Evolutionary conservation across 2,888 invertebrate species (phyloP).

Genomic region (Sylvicola fuscatus): DNA sequence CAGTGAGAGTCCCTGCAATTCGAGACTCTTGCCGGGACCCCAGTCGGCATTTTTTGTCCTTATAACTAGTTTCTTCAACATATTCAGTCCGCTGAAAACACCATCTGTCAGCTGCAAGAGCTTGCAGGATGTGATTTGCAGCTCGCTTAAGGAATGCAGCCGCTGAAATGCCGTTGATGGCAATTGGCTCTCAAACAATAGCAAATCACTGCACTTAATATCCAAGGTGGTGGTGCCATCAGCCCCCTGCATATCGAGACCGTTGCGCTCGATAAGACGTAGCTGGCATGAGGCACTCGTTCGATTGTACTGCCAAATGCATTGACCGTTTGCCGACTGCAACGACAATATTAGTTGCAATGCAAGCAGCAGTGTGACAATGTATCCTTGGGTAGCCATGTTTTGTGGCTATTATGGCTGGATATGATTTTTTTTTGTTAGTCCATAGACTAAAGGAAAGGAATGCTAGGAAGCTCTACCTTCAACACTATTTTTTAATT

Average conservation of each 20-base stretch:
- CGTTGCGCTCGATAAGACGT: constrained; percentile 46
- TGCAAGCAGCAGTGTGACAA: neutral
- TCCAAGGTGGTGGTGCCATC: constrained; percentile 53
- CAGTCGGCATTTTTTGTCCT: constrained; percentile 65
- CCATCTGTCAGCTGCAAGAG: constrained; percentile 52
- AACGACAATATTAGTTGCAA: constrained; percentile 12
- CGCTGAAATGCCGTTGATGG: constrained; percentile 49
- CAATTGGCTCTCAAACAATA: constrained; percentile 59
- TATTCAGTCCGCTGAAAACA: constrained; percentile 59
- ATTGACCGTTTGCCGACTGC: constrained; percentile 27
- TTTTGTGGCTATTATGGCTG: too few relatives aligned
- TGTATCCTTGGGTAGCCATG: neutral
- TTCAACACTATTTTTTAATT: too few relatives aligned
- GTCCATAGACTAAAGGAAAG: too few relatives aligned
- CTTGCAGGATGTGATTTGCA: constrained; percentile 61
- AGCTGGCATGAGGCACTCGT: constrained; percentile 43
- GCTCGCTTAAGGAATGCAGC: constrained; percentile 49
- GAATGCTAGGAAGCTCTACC: too few relatives aligned
- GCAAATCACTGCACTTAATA: constrained; percentile 58
- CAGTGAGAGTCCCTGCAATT: constrained; percentile 48
- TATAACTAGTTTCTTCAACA: constrained; percentile 56
- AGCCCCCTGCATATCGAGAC: constrained; percentile 32
- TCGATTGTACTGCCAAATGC: constrained; percentile 27
- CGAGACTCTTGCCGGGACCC: constrained; percentile 53
- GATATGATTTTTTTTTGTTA: too few relatives aligned